These are phyloP conservation scores for Apodemus agrarius DNA, from an alignment of 2,797 vertebrate species.

Conservation along the genomic window DNA sequence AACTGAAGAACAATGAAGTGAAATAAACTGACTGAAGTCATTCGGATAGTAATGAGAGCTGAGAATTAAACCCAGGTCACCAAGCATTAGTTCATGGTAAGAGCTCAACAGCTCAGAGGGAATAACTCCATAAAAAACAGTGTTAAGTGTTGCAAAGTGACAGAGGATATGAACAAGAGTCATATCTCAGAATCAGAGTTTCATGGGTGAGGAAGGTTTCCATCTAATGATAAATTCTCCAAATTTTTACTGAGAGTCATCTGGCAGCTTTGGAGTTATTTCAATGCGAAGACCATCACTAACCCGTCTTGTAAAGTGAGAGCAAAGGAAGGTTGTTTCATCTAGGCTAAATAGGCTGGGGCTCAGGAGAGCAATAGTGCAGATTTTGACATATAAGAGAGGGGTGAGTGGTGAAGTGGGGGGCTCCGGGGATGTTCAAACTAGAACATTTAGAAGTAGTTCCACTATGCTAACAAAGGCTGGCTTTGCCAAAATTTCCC, in stretches of 20 bases:
- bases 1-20: constrained; percentile 24
- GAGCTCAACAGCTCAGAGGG: neutral
- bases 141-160: neutral
- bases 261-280: neutral
- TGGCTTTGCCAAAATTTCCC: constrained; percentile 59
- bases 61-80: neutral
- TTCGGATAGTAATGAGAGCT: neutral
- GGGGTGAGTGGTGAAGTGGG: constrained; percentile 20
- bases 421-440: constrained; percentile 15
- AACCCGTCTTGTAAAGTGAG: constrained; percentile 7
- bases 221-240: neutral
- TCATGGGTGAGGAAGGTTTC: neutral
- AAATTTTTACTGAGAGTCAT: constrained; percentile 22
- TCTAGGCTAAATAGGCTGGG: neutral
- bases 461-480: constrained; percentile 37
- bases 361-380: neutral
- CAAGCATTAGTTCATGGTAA: constrained; percentile 5
- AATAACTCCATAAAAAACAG: constrained; percentile 2
- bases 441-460: neutral
- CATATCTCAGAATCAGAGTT: neutral
- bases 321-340: neutral
- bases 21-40: neutral
- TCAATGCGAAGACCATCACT: neutral
- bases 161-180: neutral
- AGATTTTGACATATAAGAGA: constrained; percentile 8